Evolutionary conservation across 2,113 vertebrate species (phyloP), one percentile per base, ranked within the genome.

Genomic region (Rutilus rutilus): DNA sequence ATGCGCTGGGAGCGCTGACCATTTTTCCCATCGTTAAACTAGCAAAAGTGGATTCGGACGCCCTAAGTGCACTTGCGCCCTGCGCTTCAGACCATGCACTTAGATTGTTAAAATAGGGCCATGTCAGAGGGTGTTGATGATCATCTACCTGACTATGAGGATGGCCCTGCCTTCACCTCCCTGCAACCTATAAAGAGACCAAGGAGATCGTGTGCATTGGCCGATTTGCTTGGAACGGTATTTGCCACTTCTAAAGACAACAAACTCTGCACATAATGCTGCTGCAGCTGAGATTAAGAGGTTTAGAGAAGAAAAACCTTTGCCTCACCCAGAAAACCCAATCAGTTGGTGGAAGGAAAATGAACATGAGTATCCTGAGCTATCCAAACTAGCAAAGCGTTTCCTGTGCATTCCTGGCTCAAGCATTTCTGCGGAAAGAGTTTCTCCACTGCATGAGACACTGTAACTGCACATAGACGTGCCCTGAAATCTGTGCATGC

Each of bases 211-310:
- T 57, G 54, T 57, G 19, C 54, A 57, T 57, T 21, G 54, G 54
- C 54, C 2, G 54, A 57, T 19, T 21, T 57, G 54, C 54, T 57
- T 57, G 54, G 54, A 7, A 57, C 6, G 0, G 54, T 57, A 54
- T 85, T 78, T 78, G 75, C 75, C 45, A 52, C 39, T 78, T 12
- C 84, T 36, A 67, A 69, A 78, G 74, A 85, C 75, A 52, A 85
- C 84, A 85, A 21, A 78, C 78, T 85, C 60, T 78, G 42, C 75
- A 85, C 74, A 78, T 67, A 45, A 78, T 78, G 74, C 84, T 85
- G 75, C 84, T 85, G 74, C 84, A 85, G 60, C 25, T 85, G 75
- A 78, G 60, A 78, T 78, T 78, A 85, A 76, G 83, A 85, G 75
- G 60, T 79, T 85, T 81, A 80, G 77, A 86, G 85, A 81, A 59